Conservation (phyloP, 2,113 vertebrate species). For the Todiramphus saurophagus region DNA sequence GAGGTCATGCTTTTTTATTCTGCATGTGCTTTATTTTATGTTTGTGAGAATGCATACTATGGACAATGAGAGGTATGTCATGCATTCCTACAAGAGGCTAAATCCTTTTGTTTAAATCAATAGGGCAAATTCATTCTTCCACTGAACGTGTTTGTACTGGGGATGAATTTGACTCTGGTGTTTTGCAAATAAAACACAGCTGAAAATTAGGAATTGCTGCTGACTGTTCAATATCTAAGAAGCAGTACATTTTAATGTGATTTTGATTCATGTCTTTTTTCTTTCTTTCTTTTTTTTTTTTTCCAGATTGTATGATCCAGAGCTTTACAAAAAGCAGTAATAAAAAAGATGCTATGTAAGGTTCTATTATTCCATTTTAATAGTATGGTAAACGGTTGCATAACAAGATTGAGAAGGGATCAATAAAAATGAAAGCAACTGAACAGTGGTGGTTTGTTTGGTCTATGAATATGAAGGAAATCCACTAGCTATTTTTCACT, state of each 20-base stretch:
- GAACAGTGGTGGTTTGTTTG: neutral
- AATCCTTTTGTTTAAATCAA: constrained; percentile 5
- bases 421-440: neutral
- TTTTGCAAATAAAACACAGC: neutral
- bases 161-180: neutral
- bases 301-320: neutral
- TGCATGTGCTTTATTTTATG: neutral
- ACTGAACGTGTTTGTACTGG: neutral
- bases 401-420: neutral
- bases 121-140: neutral
- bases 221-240: constrained; percentile 1
- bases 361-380: neutral
- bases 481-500: constrained; percentile 26
- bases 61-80: neutral
- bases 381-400: neutral
- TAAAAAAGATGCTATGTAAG: neutral
- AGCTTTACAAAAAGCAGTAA: neutral
- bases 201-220: neutral
- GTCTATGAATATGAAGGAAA: constrained; percentile 3
- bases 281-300: neutral
- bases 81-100: neutral
- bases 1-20: neutral
- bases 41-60: neutral
- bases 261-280: neutral
- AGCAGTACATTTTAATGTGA: neutral